Evolutionary conservation across 2,797 vertebrate genomes (phyloP), one percentile per base, ranked within the genome.

Genomic region (Falco naumanni): DNA sequence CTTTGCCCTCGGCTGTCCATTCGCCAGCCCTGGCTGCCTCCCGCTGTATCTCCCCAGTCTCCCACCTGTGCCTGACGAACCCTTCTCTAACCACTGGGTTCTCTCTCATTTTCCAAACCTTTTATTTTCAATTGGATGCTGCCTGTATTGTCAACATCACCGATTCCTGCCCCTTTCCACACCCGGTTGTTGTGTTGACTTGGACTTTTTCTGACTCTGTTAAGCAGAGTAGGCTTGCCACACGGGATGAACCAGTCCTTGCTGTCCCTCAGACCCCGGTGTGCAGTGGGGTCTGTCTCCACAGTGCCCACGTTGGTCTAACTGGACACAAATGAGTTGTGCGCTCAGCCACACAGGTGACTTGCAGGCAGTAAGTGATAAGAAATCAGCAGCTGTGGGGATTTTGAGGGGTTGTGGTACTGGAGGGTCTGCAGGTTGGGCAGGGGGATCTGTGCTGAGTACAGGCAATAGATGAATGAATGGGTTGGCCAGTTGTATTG

Each of bases 121-220:
- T 4, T 0, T 39, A 0, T n/a, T 80, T 88, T 71, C 50, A 75
- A 16, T 7, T 57, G 47, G 37, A n/a, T 2, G 0, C 48, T 41
- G 3, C 45, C 9, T 88, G 77, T 80, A 18, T 31, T 74, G 43
- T 75, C n/a, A 77, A 3, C 7, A 24, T 64, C 47, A 8, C 26
- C 51, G 45, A 60, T 68, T 90, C 18, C 41, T 84, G 48, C 25
- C 21, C 18, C n/a, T 94, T 86, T 71, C 50, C 29, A 43, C 29
- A 64, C 12, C 45, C 25, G 15, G 0, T 34, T 3, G 0, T 48
- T 63, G 10, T 41, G 8, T 51, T 54, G 19, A 3, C 39, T 53
- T 77, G 56, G 37, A n/a, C 53, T 83, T 37, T 43, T n/a, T 57
- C 31, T 68, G 64, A 28, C 16, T 50, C 2, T 24, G 13, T 80